Base-by-base conservation (phyloP, 2,888 invertebrate genomes). In the Eupeodes luniger region DNA sequence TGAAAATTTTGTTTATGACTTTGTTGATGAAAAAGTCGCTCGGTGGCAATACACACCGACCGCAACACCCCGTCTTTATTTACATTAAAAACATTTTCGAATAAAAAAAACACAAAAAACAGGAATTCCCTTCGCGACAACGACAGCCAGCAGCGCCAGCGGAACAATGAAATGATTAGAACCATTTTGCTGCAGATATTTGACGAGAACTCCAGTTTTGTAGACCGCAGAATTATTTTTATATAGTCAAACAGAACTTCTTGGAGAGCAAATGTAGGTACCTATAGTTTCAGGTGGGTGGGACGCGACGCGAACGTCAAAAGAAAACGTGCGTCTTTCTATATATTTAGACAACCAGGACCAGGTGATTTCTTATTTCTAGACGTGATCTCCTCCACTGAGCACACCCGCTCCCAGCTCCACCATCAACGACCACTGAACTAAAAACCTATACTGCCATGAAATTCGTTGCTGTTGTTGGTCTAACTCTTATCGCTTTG, bases 391-490 rank as follows among this genome's bases (percentile, higher is more conserved):
- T 88, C 74, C 78, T 81, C 81, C 74, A 75, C 70, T 57, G 78
- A 81, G 81, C 84, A 85, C 81, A 88, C 67, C 67, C 67, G 79
- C 70, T 78, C 27, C 67, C 47, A 69, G 62, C 70, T 49, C 55
- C 76, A 5, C 36, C 49, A 59, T 57, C 72, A 4, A 5, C 10
- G 27, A 49, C 62, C 75, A 16, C 55, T 62, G 47, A 51, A 44
- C 47, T 40, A 9, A 40, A 40, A 5, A 5, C 9, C 74, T 79
- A 49, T 36, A 53, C 55, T 86, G 90, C 90, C 77, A 92, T 92
- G 92, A 92, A 91, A 91, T 91, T 91, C 90, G 57, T 90, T 75
- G 91, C 94, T 90, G 92, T 94, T 61, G 90, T 91, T 75, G 85
- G 92, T 57, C 81, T 91, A 77, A 69, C 7, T 7, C 7, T 40